Evolutionary conservation across 2,888 invertebrate genomes (phyloP).

Genomic region (Caenorhabditis sp.): DNA sequence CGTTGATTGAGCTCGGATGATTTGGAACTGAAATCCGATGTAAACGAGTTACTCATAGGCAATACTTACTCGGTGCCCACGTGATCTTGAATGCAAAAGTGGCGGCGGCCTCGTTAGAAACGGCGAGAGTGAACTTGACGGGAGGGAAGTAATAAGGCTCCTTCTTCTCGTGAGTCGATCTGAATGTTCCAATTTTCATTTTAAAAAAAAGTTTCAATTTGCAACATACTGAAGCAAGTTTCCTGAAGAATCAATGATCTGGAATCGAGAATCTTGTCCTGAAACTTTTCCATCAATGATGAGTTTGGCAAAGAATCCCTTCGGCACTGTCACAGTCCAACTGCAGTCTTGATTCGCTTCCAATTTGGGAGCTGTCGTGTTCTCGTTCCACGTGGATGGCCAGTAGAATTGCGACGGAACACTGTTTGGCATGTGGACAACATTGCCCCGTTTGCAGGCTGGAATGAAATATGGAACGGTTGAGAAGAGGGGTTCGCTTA

Average conservation of each 20-base stretch:
- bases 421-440: constrained; percentile 12
- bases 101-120: not conserved
- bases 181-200: not conserved
- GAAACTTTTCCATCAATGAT: constrained; percentile 26
- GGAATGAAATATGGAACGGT: not conserved
- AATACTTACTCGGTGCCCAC: constrained; percentile 20
- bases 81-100: constrained; percentile 30
- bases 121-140: constrained; percentile 15
- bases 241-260: constrained; percentile 34
- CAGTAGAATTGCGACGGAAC: constrained; percentile 10
- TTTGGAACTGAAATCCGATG: not conserved
- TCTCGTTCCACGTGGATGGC: constrained; percentile 32
- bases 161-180: constrained; percentile 23
- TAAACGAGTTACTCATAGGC: not conserved
- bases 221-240: constrained; percentile 16
- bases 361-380: constrained; percentile 20
- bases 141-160: constrained; percentile 48
- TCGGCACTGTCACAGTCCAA: constrained; percentile 38
- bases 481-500: not conserved
- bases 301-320: constrained; percentile 36
- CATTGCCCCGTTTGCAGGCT: constrained; percentile 10
- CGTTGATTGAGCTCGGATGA: not conserved
- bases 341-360: constrained; percentile 20
- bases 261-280: constrained; percentile 10
- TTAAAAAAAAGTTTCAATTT: not conserved